A percentile compares a stretch with the other conserved stretches of the same genome.
phyloP scores from a whole-genome alignment of 1,140 invertebrate genomes.

The Drosophila quadrilineata region DNA sequence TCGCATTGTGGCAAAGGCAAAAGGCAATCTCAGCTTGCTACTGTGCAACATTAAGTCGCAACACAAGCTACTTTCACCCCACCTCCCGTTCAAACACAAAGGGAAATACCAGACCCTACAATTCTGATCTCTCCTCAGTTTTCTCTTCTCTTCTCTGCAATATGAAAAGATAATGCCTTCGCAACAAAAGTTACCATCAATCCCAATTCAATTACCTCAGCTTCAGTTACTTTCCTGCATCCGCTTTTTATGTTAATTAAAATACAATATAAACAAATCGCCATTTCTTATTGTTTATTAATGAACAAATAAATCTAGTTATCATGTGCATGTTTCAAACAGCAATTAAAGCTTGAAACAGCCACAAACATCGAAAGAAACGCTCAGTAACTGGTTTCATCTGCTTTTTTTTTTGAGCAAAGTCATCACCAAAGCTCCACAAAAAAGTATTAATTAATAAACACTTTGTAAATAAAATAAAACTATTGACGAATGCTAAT shows the following conservation, averaged over 20 bases:
- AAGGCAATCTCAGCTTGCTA: constrained; percentile 26
- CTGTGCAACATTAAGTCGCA: constrained; percentile 33
- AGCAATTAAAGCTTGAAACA: background rate
- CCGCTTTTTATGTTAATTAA: background rate
- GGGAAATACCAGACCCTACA: background rate
- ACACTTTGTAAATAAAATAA: background rate
- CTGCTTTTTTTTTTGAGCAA: background rate
- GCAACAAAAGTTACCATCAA: no score
- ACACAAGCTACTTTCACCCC: constrained; percentile 20
- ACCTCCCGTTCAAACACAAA: background rate
- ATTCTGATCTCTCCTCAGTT: background rate
- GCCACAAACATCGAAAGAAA: background rate
- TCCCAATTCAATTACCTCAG: no score
- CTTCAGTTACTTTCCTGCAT: background rate
- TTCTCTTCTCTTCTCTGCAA: background rate
- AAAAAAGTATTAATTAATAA: constrained; percentile 23
- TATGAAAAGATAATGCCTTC: no score
- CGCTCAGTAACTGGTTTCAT: constrained; percentile 8
- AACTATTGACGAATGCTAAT: no score
- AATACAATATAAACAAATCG: constrained; percentile 1
- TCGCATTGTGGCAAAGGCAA: constrained; percentile 11
- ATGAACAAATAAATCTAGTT: background rate
- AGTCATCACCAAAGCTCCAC: background rate
- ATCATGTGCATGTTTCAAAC: constrained; percentile 3
- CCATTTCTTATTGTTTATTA: background rate